Conservation (phyloP, 2,888 invertebrate species). For the Rhagophthalmus giganteus region DNA sequence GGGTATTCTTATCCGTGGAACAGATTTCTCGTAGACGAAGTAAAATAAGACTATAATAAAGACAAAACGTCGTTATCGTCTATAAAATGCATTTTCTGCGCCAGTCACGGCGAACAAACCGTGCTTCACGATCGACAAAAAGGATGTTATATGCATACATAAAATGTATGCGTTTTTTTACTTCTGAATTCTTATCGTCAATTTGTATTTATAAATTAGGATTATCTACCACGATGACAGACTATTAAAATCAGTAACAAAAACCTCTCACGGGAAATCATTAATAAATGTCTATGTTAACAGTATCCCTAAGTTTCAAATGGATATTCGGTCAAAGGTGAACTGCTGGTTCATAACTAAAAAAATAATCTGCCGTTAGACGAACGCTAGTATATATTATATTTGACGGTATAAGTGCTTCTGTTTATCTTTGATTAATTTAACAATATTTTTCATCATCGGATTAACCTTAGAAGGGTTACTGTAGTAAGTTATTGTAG, state of each 20-base stretch:
- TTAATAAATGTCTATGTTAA: constrained; percentile 36
- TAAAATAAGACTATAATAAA: constrained; percentile 19
- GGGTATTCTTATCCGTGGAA: too few species aligned
- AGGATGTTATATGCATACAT: constrained; percentile 4
- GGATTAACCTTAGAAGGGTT: too few species aligned
- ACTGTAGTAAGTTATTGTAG: too few species aligned
- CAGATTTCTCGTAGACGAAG: constrained; percentile 19
- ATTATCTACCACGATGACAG: constrained; percentile 36
- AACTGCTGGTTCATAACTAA: constrained; percentile 12
- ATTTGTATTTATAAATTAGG: constrained; percentile 34
- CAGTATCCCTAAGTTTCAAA: constrained; percentile 33
- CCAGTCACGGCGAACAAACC: constrained; percentile 20
- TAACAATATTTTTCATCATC: too few species aligned
- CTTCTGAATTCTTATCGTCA: constrained; percentile 2
- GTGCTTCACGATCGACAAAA: constrained; percentile 24
- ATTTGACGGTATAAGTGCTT: too few species aligned
- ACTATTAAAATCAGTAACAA: constrained; percentile 36
- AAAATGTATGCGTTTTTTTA: constrained; percentile 2
- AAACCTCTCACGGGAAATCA: constrained; percentile 34
- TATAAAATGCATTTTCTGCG: constrained; percentile 26
- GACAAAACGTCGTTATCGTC: constrained; percentile 26
- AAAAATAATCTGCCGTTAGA: constrained; percentile 11
- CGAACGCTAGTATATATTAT: too few species aligned
- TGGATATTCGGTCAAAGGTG: constrained; percentile 34
- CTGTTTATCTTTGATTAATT: too few species aligned